Evolutionary conservation across 2,113 vertebrate genomes (phyloP), one percentile per base, ranked within the genome.

Genomic region (Saiga tatarica): DNA sequence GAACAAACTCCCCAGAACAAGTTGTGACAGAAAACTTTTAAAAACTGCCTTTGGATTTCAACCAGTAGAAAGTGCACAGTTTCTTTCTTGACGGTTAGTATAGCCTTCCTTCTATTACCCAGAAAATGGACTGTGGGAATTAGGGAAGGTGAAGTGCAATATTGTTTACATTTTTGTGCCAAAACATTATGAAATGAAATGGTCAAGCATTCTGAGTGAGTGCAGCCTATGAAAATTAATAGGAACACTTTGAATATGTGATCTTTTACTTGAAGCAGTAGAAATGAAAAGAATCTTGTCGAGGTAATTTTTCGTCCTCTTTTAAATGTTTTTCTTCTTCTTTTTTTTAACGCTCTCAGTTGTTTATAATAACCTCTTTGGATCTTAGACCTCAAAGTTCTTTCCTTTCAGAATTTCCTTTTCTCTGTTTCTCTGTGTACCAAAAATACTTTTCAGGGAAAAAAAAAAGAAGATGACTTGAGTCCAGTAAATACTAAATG

Each of bases 121-220:
- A 88, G 92, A 97, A 98, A 97, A 89, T 84, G 94, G 88, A 89
- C 91, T 95, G 62, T 96, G 97, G 82, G 88, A 93, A 95, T 91
- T 86, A 76, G 52, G 94, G 92, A 96, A 96, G 94, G 97, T 96
- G 83, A 98, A 97, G 88, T 96, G 91, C 97, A 98, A 97, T 85
- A 79, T 89, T 98, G 94, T 98, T 98, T 98, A 98, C 97, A 98
- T 98, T 98, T 98, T 98, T 98, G 62, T 97, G 95, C 95, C 96
- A 97, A 98, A 98, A 98, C 90, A 97, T 97, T 97, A 96, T 97
- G 94, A 98, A 98, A 95, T 90, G 42, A 97, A 97, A 96, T 89
- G 92, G 85, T 97, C 95, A 97, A 98, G 97, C 95, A 96, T 84
- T 89, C 82, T 84, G 82, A 97, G 88, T 78, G 88, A 98, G 86